phyloP scores from a whole-genome alignment of 2,797 vertebrate genomes.

The Sarcophilus harrisii region DNA sequence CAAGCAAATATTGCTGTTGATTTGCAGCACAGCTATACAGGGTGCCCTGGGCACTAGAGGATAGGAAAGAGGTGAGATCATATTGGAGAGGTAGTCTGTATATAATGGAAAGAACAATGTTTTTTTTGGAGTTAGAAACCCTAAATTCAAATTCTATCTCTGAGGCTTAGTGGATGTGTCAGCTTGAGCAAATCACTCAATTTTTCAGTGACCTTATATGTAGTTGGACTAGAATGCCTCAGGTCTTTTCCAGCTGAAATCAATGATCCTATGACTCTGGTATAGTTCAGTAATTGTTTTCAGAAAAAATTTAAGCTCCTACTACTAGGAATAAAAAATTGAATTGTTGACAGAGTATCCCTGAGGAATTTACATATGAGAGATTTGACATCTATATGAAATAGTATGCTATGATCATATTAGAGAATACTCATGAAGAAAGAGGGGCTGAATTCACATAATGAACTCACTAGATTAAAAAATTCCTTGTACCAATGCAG shows the following conservation, averaged over 20 bases:
- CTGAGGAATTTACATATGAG: background rate
- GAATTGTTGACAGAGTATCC: background rate
- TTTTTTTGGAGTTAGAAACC: background rate
- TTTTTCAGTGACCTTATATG: background rate
- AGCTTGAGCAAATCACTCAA: background rate
- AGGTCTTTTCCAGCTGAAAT: background rate
- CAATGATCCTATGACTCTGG: background rate
- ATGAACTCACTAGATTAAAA: background rate
- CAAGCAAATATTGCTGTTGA: background rate
- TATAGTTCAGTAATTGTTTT: background rate
- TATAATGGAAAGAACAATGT: background rate
- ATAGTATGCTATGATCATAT: background rate
- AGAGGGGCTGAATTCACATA: background rate
- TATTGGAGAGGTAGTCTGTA: background rate
- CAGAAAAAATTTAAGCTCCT: background rate
- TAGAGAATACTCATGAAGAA: background rate
- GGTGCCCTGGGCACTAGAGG: background rate
- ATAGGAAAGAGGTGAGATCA: background rate
- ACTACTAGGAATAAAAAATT: background rate
- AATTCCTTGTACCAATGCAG: background rate
- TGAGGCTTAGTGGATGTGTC: background rate
- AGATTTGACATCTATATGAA: background rate
- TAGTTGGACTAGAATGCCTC: background rate
- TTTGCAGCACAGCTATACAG: background rate
- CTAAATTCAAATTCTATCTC: background rate